Percentiles rank a stretch among this genome's conserved stretches.
Conservation (phyloP, 2,113 vertebrate genomes). For the Stegostoma tigrinum region DNA sequence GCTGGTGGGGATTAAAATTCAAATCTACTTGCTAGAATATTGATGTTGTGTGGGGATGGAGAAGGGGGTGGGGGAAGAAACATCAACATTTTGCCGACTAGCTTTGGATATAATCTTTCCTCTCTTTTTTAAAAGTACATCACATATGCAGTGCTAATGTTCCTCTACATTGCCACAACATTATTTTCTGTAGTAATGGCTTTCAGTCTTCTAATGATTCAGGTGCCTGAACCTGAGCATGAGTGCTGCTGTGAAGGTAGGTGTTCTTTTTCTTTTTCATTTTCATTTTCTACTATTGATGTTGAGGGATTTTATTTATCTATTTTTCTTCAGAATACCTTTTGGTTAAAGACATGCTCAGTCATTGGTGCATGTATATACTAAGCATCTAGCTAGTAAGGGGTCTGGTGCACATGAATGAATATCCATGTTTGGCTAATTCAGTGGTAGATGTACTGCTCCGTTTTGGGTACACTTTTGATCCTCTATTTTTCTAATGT, state of each 20-base stretch:
- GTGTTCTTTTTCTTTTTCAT: background rate
- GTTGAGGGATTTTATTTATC: background rate
- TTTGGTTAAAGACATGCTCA: background rate
- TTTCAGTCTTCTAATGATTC: background rate
- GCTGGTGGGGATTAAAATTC: background rate
- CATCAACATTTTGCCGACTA: background rate
- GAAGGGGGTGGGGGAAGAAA: background rate
- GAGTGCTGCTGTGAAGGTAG: slow-evolving; percentile 13
- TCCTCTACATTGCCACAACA: background rate
- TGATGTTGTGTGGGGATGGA: too few species aligned
- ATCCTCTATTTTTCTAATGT: background rate
- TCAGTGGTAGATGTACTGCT: background rate
- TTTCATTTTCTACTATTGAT: background rate
- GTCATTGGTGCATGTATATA: background rate
- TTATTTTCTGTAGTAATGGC: background rate
- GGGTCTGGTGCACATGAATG: background rate
- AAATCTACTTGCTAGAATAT: background rate
- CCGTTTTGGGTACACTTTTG: background rate
- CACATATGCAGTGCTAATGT: background rate
- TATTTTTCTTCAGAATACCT: background rate
- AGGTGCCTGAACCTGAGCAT: background rate
- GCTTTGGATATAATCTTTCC: too few species aligned
- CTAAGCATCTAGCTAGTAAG: background rate
- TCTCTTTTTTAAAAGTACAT: background rate
- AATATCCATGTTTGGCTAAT: background rate